Conservation (phyloP, 2,113 vertebrate genomes). For the Probosciger aterrimus region DNA sequence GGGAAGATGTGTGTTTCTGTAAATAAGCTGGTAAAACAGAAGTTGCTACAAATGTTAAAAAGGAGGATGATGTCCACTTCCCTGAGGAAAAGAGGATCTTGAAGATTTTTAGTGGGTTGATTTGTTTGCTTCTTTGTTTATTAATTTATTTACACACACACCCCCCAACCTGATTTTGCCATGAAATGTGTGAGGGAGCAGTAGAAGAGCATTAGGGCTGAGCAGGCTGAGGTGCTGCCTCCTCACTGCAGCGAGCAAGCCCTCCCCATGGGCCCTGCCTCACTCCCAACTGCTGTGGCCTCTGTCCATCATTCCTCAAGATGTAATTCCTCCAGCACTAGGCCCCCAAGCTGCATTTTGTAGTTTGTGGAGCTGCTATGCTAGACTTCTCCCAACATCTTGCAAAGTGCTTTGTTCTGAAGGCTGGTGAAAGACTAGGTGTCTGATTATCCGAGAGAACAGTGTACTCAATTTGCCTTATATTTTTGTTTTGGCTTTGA, state of each 20-base stretch:
- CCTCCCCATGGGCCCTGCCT: background rate
- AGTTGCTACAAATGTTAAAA: background rate
- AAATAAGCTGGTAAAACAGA: background rate
- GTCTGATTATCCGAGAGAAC: background rate
- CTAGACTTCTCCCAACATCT: background rate
- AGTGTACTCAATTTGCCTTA: background rate
- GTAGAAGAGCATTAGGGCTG: background rate
- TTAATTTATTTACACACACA: background rate
- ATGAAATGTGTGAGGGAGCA: background rate
- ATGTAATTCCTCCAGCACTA: no score
- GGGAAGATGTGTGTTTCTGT: background rate
- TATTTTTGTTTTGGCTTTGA: background rate
- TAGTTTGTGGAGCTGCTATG: background rate
- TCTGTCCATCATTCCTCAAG: background rate
- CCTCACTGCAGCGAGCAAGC: background rate
- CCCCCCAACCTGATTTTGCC: background rate
- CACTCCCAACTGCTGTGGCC: background rate
- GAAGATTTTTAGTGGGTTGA: background rate
- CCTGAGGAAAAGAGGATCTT: background rate
- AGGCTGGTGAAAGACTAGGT: background rate
- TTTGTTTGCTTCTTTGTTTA: background rate
- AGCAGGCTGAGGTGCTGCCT: fast-evolving
- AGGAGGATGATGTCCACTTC: background rate
- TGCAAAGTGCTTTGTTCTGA: background rate
- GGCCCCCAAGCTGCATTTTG: background rate